Percentiles rank a stretch among this genome's conserved stretches.
phyloP scores from a whole-genome alignment of 2,113 vertebrate genomes.

The Bostrychus sinensis region DNA sequence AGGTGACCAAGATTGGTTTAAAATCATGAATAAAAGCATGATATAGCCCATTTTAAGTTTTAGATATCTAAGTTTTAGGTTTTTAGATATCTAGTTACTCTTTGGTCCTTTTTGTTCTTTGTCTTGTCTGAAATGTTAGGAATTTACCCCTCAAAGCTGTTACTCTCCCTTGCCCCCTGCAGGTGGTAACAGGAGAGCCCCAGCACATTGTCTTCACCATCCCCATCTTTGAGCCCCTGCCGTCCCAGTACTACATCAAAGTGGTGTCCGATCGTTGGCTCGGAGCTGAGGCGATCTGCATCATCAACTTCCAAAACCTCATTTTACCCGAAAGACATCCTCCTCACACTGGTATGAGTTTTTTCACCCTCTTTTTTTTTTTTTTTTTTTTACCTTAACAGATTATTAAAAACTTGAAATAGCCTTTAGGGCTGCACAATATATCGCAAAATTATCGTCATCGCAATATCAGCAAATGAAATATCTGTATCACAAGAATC shows the following conservation, averaged over 20 bases:
- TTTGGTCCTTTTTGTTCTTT: no score
- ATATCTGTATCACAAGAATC: no score
- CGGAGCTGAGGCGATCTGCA: conserved; percentile 92
- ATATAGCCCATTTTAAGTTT: neutral
- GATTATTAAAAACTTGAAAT: no score
- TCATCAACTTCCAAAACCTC: conserved; percentile 98
- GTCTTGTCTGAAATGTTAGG: no score
- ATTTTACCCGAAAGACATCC: conserved; percentile 97
- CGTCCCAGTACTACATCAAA: conserved; percentile 96
- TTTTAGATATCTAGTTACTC: no score
- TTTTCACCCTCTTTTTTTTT: neutral
- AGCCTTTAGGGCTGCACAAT: no score
- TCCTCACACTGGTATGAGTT: conserved; percentile 89
- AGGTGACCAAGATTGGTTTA: no score
- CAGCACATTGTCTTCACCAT: conserved; percentile 96
- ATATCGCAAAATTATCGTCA: no score
- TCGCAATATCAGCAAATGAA: no score
- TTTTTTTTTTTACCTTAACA: no score
- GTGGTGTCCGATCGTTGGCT: conserved; percentile 97
- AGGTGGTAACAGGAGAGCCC: conserved; percentile 90
- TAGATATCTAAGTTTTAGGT: neutral
- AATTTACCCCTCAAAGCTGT: no score
- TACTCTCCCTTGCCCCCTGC: neutral
- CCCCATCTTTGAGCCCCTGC: conserved; percentile 97
- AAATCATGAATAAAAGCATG: no score